A percentile compares a stretch with the other conserved stretches of the same genome.
Evolutionary conservation across 1,140 invertebrate species (phyloP).

Genomic region (Drosophila takahashii): DNA sequence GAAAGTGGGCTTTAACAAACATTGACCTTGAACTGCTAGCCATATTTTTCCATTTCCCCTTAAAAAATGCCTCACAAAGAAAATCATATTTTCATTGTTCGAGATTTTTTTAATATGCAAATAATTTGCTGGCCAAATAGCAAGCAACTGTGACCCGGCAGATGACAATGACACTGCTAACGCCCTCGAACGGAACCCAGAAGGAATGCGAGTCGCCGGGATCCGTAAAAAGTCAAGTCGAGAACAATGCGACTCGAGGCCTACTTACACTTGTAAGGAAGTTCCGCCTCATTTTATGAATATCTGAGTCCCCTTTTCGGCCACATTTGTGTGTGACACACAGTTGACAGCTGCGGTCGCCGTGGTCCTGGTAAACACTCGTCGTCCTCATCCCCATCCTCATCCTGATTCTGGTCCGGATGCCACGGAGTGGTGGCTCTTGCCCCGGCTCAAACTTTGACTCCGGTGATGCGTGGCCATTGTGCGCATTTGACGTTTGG

Average conservation of each 20-base stretch:
- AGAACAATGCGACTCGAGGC: conserved; percentile 68
- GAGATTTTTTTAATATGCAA: conserved; percentile 73
- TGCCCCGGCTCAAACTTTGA: conserved; percentile 42
- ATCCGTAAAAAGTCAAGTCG: conserved; percentile 77
- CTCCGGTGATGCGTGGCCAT: conserved; percentile 70
- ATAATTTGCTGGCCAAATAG: conserved; percentile 82
- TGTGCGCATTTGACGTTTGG: conserved; percentile 83
- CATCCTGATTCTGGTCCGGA: conserved; percentile 20
- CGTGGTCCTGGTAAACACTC: conserved; percentile 44
- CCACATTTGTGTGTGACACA: conserved; percentile 73
- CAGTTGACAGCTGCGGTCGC: conserved; percentile 79
- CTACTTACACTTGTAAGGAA: conserved; percentile 70
- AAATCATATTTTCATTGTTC: conserved; percentile 48
- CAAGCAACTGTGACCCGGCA: conserved; percentile 79
- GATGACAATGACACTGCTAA: conserved; percentile 78
- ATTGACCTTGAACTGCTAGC: conserved; percentile 26
- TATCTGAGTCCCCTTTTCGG: conserved; percentile 10
- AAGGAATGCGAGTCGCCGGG: conserved; percentile 46
- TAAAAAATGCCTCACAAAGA: conserved; percentile 17
- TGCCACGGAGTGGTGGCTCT: conserved; percentile 43
- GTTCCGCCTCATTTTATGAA: conserved; percentile 28
- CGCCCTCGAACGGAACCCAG: conserved; percentile 46
- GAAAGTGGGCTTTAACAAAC: background rate
- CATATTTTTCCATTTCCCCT: conserved; percentile 21
- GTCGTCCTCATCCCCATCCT: background rate